Percentiles rank a stretch among this genome's conserved stretches.
phyloP scores from a whole-genome alignment of 2,113 vertebrate species.

The Poeciliopsis retropinna region DNA sequence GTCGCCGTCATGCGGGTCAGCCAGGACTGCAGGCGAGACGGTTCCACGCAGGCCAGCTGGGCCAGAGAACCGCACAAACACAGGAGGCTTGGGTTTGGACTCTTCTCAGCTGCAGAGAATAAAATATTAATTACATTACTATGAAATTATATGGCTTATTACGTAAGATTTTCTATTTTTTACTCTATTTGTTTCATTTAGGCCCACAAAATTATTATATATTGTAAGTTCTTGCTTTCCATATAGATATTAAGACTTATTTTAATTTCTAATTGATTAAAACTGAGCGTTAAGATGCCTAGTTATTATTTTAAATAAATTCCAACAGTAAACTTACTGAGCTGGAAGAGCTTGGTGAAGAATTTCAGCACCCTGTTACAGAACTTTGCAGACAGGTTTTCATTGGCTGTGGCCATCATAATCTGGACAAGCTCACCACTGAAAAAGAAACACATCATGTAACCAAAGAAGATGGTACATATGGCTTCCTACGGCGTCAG shows the following conservation, averaged over 20 bases:
- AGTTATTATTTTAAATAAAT: neutral
- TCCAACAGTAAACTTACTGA: constrained; percentile 85
- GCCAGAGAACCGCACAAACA: constrained; percentile 94
- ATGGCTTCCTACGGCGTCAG: neutral
- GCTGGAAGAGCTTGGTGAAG: constrained; percentile 98
- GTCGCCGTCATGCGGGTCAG: constrained; percentile 94
- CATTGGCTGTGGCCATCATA: constrained; percentile 98
- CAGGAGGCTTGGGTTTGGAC: constrained; percentile 93
- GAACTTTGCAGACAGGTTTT: constrained; percentile 95
- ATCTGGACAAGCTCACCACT: constrained; percentile 98
- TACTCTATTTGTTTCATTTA: neutral
- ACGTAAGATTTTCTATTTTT: neutral
- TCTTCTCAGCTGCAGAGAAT: constrained; percentile 89
- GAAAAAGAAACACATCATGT: constrained; percentile 14
- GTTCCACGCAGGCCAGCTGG: constrained; percentile 95
- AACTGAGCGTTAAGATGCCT: neutral
- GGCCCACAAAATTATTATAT: neutral
- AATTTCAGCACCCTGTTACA: constrained; percentile 98
- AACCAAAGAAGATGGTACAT: neutral
- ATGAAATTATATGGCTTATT: neutral
- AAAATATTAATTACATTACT: neutral
- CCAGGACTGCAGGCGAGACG: constrained; percentile 91
- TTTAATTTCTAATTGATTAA: neutral
- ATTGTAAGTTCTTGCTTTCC: neutral
- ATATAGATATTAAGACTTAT: neutral